Conservation (phyloP, 2,888 invertebrate genomes). For the Heliconius ismenius region DNA sequence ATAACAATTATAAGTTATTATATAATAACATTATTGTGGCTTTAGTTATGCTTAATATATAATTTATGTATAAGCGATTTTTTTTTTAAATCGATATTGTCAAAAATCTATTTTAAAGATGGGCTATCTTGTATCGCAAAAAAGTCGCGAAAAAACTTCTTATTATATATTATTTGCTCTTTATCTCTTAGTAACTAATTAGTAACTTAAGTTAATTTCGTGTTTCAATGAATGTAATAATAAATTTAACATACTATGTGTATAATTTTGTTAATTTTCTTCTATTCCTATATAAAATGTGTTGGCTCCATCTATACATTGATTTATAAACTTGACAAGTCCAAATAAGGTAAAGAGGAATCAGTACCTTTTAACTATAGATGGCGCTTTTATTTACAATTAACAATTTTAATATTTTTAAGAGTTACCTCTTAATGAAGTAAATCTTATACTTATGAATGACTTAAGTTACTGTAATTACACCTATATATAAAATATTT, state of each 20-base stretch:
- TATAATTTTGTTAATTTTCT: not conserved
- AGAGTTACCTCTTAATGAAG: not conserved
- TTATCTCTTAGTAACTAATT: too few species aligned
- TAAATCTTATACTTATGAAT: not conserved
- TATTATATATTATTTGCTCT: too few species aligned
- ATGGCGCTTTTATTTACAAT: slow-evolving; percentile 46
- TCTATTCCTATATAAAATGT: not conserved
- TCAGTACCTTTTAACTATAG: slow-evolving; percentile 36
- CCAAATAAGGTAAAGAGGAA: slow-evolving; percentile 2
- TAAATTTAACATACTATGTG: not conserved
- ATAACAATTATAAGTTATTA: slow-evolving; percentile 44
- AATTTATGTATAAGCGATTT: not conserved
- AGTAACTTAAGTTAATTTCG: too few species aligned
- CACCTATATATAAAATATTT: too few species aligned
- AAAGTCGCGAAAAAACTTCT: too few species aligned
- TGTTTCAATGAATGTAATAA: too few species aligned
- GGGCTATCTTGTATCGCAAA: too few species aligned
- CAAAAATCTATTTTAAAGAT: too few species aligned
- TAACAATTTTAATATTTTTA: not conserved
- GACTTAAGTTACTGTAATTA: not conserved
- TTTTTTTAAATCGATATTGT: not conserved
- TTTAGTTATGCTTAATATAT: not conserved
- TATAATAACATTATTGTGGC: not conserved
- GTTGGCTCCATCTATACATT: slow-evolving; percentile 28
- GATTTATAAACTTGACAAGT: slow-evolving; percentile 9